Base-by-base conservation (phyloP, 2,888 invertebrate genomes). In the Tetropium fuscum region DNA sequence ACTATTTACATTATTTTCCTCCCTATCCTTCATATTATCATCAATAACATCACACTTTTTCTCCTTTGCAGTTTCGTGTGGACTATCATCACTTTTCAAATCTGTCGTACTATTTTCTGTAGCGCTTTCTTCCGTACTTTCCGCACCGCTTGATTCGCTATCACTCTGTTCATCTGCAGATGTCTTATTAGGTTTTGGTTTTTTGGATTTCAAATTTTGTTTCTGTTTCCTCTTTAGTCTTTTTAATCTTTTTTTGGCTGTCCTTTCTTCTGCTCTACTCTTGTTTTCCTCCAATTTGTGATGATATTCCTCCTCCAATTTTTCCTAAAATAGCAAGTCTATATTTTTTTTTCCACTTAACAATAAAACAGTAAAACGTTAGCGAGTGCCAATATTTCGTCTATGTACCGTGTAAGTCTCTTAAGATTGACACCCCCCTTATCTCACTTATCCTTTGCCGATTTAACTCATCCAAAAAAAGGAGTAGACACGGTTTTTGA, bases 211-310 rank as follows among this genome's bases (percentile, higher is more conserved):
- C 19, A 70, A 66, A 34, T 81, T 80, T 1, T 76, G 73, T 30
- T 83, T 85, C 78, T 87, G 85, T 76, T 93, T 95, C 76, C 87
- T 91, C 77, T 92, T 94, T 55, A 90, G 78, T 47, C 97, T 87
- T 78, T 97, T 98, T 0, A 92, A 92, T 70, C 98, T 85, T 79
- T 95, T 97, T 77, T 97, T 98, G 0, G 94, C 94, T 2, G 97
- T 97, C 77, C 86, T 88, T 73, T 91, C 89, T 68, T 94, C 95
- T 6, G 93, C 90, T 70, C 81, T 81, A 73, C 78, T 85, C 69
- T 82, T 85, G 78, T 95, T 94, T 70, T 91, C 88, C 79, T 92
- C 91, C 27, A 97, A 81, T 82, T 92, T 94, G 34, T 83, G 79
- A 66, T 91, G 90, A 81, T 93, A 98, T 53, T 91, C 93, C 3